A percentile compares a stretch with the other conserved stretches of the same genome.
Evolutionary conservation across 1,140 invertebrate species (phyloP).

Genomic region (Triops longicaudatus): DNA sequence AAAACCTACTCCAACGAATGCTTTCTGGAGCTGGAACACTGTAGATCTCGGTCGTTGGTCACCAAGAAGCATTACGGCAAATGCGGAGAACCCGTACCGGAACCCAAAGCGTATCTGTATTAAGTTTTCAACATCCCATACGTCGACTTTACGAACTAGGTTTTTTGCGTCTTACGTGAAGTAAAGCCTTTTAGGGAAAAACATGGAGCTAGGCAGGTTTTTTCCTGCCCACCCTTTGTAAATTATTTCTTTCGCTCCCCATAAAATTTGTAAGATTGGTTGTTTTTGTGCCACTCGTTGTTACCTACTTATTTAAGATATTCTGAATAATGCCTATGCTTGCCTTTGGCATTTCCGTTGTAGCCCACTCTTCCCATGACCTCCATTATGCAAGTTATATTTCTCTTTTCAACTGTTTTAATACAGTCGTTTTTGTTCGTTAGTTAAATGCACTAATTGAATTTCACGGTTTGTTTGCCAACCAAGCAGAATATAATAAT

Average conservation of each 20-base stretch:
- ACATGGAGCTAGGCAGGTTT: too few relatives aligned
- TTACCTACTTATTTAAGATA: too few relatives aligned
- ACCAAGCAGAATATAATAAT: not conserved
- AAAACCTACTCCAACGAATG: slow-evolving; percentile 88
- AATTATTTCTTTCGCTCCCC: too few relatives aligned
- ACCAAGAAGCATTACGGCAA: slow-evolving; percentile 55
- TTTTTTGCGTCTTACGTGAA: too few relatives aligned
- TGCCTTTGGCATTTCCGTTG: too few relatives aligned
- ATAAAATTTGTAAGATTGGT: too few relatives aligned
- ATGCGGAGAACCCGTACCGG: slow-evolving; percentile 57
- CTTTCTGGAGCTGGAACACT: slow-evolving; percentile 82
- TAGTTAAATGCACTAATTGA: not conserved
- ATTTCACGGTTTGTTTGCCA: not conserved
- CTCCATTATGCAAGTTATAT: not conserved
- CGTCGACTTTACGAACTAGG: not conserved
- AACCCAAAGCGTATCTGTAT: slow-evolving; percentile 61
- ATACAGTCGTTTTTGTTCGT: slow-evolving; percentile 3
- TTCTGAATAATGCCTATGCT: too few relatives aligned
- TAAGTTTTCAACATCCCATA: slow-evolving; percentile 10
- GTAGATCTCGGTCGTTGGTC: slow-evolving; percentile 61
- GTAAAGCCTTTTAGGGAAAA: too few relatives aligned
- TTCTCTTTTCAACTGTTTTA: not conserved
- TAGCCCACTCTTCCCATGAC: too few relatives aligned
- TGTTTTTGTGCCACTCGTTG: too few relatives aligned
- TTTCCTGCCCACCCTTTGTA: too few relatives aligned